A percentile compares a stretch with the other conserved stretches of the same genome.
Conservation (phyloP, 2,113 vertebrate species). For the Otocyon megalotis region DNA sequence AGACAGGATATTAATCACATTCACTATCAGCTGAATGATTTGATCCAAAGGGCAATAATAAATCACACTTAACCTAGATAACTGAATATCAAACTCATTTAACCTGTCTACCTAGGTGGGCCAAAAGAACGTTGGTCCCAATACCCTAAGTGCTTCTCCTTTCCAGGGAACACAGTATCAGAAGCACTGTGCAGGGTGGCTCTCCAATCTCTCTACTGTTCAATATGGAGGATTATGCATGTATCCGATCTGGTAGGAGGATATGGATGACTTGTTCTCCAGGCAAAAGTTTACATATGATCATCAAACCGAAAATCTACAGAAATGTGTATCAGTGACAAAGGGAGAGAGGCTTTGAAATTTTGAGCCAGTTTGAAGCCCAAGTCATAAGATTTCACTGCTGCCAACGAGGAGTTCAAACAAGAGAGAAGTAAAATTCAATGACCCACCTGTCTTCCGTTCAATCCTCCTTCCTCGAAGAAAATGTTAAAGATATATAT, state of each 20-base stretch:
- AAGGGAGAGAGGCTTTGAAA: not conserved
- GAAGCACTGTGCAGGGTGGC: not conserved
- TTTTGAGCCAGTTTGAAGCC: not conserved
- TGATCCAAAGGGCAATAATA: not conserved
- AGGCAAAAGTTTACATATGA: not conserved
- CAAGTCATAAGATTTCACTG: not conserved
- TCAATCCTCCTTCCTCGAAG: not conserved
- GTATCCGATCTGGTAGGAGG: not conserved
- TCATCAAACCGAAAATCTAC: not conserved
- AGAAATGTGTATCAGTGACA: not conserved
- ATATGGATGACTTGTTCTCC: not conserved
- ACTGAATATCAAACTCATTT: not conserved
- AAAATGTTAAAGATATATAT: not conserved
- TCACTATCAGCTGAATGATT: not conserved
- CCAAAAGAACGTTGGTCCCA: not conserved
- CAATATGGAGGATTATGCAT: not conserved
- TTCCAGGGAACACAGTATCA: not conserved
- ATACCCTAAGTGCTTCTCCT: not conserved
- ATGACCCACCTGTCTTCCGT: not conserved
- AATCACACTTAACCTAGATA: not conserved
- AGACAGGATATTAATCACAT: not conserved
- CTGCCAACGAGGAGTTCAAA: not conserved
- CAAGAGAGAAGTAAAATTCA: not conserved
- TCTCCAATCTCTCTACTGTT: not conserved
- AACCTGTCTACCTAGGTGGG: not conserved